Base-by-base conservation (phyloP, 2,113 vertebrate genomes). In the Uropsilus gracilis region DNA sequence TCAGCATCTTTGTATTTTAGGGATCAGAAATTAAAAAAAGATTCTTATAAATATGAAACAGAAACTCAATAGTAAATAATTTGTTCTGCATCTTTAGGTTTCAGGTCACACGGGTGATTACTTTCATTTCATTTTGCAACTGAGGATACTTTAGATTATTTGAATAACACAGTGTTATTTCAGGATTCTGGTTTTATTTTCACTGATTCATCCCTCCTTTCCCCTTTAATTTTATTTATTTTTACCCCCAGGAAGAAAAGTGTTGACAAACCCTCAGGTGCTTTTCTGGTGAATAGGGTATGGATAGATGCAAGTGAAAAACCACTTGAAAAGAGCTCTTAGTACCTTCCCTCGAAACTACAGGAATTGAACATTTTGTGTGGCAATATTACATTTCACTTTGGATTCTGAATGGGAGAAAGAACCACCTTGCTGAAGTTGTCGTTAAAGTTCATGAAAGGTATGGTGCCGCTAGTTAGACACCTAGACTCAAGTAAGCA, bases 371-470 rank as follows among this genome's bases (percentile, higher is more conserved):
- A 89, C 73, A 20, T 20, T 20, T 50, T n/a, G 64, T 39, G 3
- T 64, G 61, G 80, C 9, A 26, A 32, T 89, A 61, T 87, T 96
- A 53, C 30, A 59, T 89, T 96, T 95, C 95, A 93, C 37, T 85
- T 46, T 68, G 71, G 80, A 57, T 90, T 93, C 77, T 71, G 86
- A 50, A 9, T 32, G 34, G 8, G 28, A 87, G 77, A 75, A 84
- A 53, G 80, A 93, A 64, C 88, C 94, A 96, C 93, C 66, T 95
- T 93, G 63, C 86, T 89, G 28, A 95, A 94, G 93, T 73, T 95
- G 96, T 92, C 17, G 1, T 72, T 92, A 88, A 97, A 96, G 94
- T 87, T 97, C 94, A 76, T 83, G 94, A 97, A 96, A 96, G 95
- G 95, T 18, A 0, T 87, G 69, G 75, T 64, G 61, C 64, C 24